Conservation (phyloP, 2,888 invertebrate genomes). For the Anthophora plumipes region DNA sequence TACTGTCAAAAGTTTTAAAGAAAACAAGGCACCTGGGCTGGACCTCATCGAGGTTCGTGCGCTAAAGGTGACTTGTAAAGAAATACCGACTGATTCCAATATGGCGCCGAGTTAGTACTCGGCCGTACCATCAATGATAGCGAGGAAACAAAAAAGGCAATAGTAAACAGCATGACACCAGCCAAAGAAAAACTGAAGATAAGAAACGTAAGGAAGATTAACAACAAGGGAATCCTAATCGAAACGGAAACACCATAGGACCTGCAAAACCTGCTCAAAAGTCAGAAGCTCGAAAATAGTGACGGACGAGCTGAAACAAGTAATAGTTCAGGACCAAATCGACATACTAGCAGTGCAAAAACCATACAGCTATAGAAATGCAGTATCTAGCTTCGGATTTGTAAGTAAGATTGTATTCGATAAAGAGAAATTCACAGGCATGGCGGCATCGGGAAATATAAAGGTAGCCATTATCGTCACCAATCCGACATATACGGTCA, state of each 20-base stretch:
- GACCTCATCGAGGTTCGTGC: too few relatives aligned
- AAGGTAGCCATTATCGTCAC: not conserved
- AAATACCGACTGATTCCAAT: too few relatives aligned
- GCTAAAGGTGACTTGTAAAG: too few relatives aligned
- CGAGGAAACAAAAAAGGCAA: not conserved
- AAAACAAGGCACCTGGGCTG: too few relatives aligned
- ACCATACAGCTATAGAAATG: not conserved
- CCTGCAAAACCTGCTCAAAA: not conserved
- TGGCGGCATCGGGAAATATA: not conserved
- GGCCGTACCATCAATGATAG: not conserved
- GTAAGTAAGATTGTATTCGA: not conserved
- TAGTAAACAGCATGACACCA: not conserved
- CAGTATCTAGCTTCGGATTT: not conserved
- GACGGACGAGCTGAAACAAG: slow-evolving; percentile 4
- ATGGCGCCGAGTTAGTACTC: too few relatives aligned
- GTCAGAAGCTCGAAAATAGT: not conserved
- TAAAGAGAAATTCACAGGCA: not conserved
- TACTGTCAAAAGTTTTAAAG: too few relatives aligned
- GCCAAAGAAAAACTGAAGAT: not conserved
- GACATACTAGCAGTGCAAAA: slow-evolving; percentile 1
- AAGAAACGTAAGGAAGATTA: not conserved
- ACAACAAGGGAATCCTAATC: not conserved
- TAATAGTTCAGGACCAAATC: not conserved
- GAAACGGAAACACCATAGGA: not conserved
- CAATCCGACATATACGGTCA: not conserved